Evolutionary conservation across 2,888 invertebrate species (phyloP), one percentile per base, ranked within the genome.

Genomic region (Cyaniris semiargus): DNA sequence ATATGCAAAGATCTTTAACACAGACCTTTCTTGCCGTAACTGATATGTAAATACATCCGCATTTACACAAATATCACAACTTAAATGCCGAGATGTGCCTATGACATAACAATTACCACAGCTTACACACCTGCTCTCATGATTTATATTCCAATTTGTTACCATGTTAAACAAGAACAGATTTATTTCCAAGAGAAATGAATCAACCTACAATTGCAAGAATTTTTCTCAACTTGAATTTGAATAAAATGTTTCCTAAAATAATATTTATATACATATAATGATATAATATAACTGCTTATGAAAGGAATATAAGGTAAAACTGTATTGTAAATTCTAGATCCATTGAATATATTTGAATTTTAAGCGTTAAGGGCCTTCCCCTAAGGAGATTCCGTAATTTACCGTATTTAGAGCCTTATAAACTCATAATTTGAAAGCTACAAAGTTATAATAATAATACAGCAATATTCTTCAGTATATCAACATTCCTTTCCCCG

Each of bases 61-160:
- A 60, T 23, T 10, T 60, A 21, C 23, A 60, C 1, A 13, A 8
- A 60, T 13, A 60, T 60, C 13, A 60, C 21, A 60, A 23, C 23
- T 23, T 10, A 23, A 60, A 60, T 23, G 4, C 23, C 13, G 4
- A 60, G 23, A 60, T 60, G 60, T 23, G 60, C 60, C 13, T 60
- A 60, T 60, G 21, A 21, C 60, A 23, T 60, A 21, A 60, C 60
- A 60, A 60, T 23, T 23, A 60, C 60, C 60, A 60, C 21, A 60
- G 23, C 66, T 66, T 23, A 66, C 66, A 66, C 66, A 66, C 66
- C 66, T 66, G 66, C 15, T 27, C 18, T 31, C 66, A 15, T 27
- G 66, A 66, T 66, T 66, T 66, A 66, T 66, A 66, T 27, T 66
- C 66, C 5, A 31, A 66, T 66, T 66, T 66, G 27, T 31, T 15